Base-by-base conservation (phyloP, 2,797 vertebrate genomes). In the Myotis planiceps region DNA sequence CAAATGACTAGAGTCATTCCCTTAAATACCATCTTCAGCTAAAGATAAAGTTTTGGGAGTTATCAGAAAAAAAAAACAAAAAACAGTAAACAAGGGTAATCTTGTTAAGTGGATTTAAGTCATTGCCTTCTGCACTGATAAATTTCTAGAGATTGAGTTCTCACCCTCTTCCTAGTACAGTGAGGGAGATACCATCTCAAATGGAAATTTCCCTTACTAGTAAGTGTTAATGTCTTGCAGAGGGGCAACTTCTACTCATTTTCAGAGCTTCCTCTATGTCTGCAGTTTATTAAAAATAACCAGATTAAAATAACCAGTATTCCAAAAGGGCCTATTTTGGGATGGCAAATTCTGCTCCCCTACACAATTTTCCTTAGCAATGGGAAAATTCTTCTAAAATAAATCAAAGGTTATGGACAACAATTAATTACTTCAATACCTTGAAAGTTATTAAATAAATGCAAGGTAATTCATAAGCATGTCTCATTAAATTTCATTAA, bases 401-500 rank as follows among this genome's bases (percentile, higher is more conserved):
- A 72, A 87, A 25, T 82, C 37, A 19, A 66, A 85, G 32, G 60
- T 65, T 83, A 88, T 12, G 32, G 23, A 80, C 81, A 79, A 78
- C 0, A 92, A 75, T 79, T 96, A 96, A 78, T 80, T 91, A 45
- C 9, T 7, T 3, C 79, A 81, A 94, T 91, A 95, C 49, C 86
- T 45, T 92, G 37, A 93, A 94, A 91, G n/a, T 72, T 95, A 87
- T 96, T 15, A 88, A 95, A 34, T 42, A 55, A 71, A 29, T 63
- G 95, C 90, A 68, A 92, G 27, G 82, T 91, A 83, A 95, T 93
- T 96, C 81, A 94, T 96, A 97, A 97, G 95, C 32, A 32, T 0
- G 0, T 32, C 78, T 94, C 42, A 60, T 88, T 93, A 95, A 81
- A 85, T 93, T 37, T 42, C 85, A 95, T 96, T 94, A 97, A 94